These are phyloP conservation scores for Astur gentilis DNA, from an alignment of 2,113 vertebrate genomes.

Conservation along the genomic window DNA sequence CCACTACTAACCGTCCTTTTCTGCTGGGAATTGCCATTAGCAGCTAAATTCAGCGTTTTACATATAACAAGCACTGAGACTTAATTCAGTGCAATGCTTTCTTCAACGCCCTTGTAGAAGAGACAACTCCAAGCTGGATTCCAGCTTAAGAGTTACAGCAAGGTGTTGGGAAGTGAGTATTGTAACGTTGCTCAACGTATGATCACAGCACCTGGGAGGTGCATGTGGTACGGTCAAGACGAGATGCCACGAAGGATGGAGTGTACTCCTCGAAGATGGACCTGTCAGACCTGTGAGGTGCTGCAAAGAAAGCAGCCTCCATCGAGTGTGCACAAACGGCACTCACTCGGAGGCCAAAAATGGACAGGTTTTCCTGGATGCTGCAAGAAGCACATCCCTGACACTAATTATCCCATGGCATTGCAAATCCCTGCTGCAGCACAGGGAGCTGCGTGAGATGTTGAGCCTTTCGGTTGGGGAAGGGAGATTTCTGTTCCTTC, in stretches of 20 bases:
- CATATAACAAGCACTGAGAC: slow-evolving; percentile 12
- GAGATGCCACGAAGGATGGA: neutral
- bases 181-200: accelerated
- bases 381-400: neutral
- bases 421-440: neutral
- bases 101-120: neutral
- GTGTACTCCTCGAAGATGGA: neutral
- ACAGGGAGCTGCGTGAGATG: neutral
- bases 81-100: neutral
- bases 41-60: slow-evolving; percentile 18
- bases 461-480: neutral
- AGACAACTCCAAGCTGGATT: neutral
- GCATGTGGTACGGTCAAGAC: neutral
- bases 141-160: neutral
- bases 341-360: neutral
- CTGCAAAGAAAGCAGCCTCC: neutral
- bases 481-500: neutral
- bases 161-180: neutral
- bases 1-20: neutral
- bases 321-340: accelerated
- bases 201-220: neutral
- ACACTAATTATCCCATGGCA: neutral
- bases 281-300: neutral
- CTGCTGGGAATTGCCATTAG: slow-evolving; percentile 54
- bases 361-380: neutral